A percentile compares a stretch with the other conserved stretches of the same genome.
phyloP scores from a whole-genome alignment of 2,888 invertebrate species.

The Pachydiplax longipennis region DNA sequence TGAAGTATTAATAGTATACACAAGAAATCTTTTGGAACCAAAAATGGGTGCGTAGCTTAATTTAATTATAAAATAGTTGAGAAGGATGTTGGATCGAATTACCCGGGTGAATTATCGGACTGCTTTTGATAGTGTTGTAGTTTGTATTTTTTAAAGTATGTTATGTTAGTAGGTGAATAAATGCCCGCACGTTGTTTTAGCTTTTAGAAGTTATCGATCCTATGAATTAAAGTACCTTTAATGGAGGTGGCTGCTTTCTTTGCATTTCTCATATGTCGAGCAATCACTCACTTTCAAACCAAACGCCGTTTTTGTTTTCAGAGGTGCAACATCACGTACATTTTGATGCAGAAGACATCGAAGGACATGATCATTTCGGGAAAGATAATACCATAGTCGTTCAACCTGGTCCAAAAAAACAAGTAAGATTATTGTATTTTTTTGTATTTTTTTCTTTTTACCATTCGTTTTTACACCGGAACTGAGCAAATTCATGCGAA shows the following conservation, averaged over 20 bases:
- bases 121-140: no score
- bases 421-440: background rate
- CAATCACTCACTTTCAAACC: background rate
- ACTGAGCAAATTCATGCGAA: no score
- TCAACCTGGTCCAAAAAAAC: slow-evolving; percentile 51
- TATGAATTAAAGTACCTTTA: no score
- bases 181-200: no score
- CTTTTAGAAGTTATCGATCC: no score
- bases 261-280: no score
- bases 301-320: background rate
- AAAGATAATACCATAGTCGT: slow-evolving; percentile 54
- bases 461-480: background rate
- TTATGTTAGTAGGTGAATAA: no score
- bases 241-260: no score
- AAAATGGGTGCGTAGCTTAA: slow-evolving; percentile 27
- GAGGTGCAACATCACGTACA: slow-evolving; percentile 28
- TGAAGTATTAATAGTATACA: background rate
- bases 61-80: background rate
- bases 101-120: no score
- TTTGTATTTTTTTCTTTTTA: background rate
- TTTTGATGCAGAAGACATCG: slow-evolving; percentile 47
- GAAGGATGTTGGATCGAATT: no score
- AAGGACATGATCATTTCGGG: slow-evolving; percentile 48
- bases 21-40: background rate
- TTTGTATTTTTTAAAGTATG: no score